Base-by-base conservation (phyloP, 2,797 vertebrate genomes). In the Otolemur crassicaudatus region DNA sequence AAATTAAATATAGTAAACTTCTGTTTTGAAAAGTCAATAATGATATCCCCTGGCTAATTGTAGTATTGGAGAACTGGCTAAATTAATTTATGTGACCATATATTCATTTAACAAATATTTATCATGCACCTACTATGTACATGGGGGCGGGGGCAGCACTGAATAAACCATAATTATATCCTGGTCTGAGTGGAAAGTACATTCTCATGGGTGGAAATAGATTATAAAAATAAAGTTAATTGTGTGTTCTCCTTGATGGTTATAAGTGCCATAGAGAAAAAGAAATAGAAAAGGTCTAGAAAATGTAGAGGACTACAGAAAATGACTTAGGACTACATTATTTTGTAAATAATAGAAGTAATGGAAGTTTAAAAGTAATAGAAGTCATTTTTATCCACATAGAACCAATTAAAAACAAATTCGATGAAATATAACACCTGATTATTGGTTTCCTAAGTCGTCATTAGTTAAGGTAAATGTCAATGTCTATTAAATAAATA, bases 1-100 rank as follows among this genome's bases (percentile, higher is more conserved):
- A 56, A 87, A 85, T 56, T 77, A 53, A 95, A 76, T 77, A 69
- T 8, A 46, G 20, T 82, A 69, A 87, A 85, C 34, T 93, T 67
- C 10, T 53, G 49, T 83, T 72, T 85, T 67, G 25, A 75, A 85
- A 91, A 94, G 19, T 56, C 67, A 82, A 2, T 93, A 56, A 94
- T 67, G 60, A 80, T 8, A 40, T 8, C 6, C 27, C 29, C 53
- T 53, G 20, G 34, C 14, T 60, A 34, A 69, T 46, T 67, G 5
- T 61, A 5, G 13, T n/a, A n/a, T 75, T 58, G 75, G 37, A 60
- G 27, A 82, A 82, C 40, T 49, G n/a, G 40, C 61, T 89, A 37
- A 25, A 53, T 90, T 70, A n/a, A 72, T 70, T 61, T 56, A 11
- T 34, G 9, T 53, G 49, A n/a, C 13, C 72, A 56, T 10, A 40